These are phyloP conservation scores for Drosophila arizonae DNA, from an alignment of 1,140 invertebrate species.

Conservation along the genomic window DNA sequence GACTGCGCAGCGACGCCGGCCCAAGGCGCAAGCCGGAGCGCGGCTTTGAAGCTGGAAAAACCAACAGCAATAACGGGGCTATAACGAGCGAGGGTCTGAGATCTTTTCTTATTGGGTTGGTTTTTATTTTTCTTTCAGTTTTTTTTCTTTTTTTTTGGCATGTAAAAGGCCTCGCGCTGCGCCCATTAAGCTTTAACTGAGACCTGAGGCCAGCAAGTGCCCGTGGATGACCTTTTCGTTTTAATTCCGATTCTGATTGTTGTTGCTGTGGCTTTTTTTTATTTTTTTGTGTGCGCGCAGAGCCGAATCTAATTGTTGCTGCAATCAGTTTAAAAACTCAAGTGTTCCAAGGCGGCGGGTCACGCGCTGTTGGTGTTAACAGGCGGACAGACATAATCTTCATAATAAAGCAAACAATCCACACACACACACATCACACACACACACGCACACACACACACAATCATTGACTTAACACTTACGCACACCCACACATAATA, in stretches of 20 bases:
- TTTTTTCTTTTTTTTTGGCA: conserved; percentile 40
- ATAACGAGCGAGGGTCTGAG: conserved; percentile 37
- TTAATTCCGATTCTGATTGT: conserved; percentile 62
- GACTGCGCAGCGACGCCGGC: conserved; percentile 47
- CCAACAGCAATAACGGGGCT: conserved; percentile 37
- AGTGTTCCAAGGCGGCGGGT: conserved; percentile 33
- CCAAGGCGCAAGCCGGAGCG: conserved; percentile 68
- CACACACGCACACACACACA: conserved; percentile 23
- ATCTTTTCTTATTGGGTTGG: conserved; percentile 34
- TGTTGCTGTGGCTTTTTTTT: conserved; percentile 21
- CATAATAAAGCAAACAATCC: conserved; percentile 44
- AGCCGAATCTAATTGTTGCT: conserved; percentile 67
- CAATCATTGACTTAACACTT: conserved; percentile 1
- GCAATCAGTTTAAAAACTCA: conserved; percentile 52
- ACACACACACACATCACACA: conserved; percentile 24
- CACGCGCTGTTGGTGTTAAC: conserved; percentile 59
- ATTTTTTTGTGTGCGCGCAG: conserved; percentile 42
- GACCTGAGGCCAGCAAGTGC: conserved; percentile 60
- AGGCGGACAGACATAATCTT: conserved; percentile 52
- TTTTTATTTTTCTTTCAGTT: conserved; percentile 7
- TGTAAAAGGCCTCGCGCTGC: conserved; percentile 54
- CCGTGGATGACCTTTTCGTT: conserved; percentile 73
- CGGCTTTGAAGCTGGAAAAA: conserved; percentile 53
- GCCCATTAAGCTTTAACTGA: conserved; percentile 65
- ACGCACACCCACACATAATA: conserved; percentile 21